Evolutionary conservation across 2,113 vertebrate genomes (phyloP), one percentile per base, ranked within the genome.

Genomic region (Vicugna pacos): DNA sequence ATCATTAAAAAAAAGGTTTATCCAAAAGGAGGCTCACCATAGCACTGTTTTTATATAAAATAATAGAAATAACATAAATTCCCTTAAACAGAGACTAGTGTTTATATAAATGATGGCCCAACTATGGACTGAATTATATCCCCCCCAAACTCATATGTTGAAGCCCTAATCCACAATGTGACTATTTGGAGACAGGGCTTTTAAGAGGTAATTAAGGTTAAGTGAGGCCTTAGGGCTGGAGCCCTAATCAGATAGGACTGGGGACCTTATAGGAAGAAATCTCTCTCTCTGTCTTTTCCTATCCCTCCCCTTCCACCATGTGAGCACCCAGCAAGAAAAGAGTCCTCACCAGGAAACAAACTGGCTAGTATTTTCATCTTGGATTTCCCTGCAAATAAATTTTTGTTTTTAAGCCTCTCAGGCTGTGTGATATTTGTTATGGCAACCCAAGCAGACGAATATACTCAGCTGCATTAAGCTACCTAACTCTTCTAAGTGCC

Each of bases 401-500:
- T 73, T 64, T 22, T 83, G 13, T 56, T 60, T 35, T 90, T 79
- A 48, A 80, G 8, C 26, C 73, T 72, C 56, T 26, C 32, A 76
- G 35, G 24, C 38, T 58, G 56, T 52, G 4, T 52, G 4, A 22
- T 56, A 95, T 56, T 83, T 77, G 3, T 79, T 67, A 91, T 26
- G 19, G 46, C 19, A 89, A 52, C 22, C 16, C 20, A 13, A 85
- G 62, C 17, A 90, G 58, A 93, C 38, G 58, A 56, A 64, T 72
- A 32, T 4, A 91, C 8, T 32, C 72, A 77, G 38, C 15, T n/a
- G 75, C 8, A 76, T 24, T 87, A 94, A 96, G 54, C 24, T 48
- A 93, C 46, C 42, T 75, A 81, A 67, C 48, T 73, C 96, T 96
- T 80, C 75, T 73, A 95, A 86, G 79, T 82, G 17, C 4, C 35